Conservation (phyloP, 1,140 invertebrate genomes). For the Nomia melanderi region DNA sequence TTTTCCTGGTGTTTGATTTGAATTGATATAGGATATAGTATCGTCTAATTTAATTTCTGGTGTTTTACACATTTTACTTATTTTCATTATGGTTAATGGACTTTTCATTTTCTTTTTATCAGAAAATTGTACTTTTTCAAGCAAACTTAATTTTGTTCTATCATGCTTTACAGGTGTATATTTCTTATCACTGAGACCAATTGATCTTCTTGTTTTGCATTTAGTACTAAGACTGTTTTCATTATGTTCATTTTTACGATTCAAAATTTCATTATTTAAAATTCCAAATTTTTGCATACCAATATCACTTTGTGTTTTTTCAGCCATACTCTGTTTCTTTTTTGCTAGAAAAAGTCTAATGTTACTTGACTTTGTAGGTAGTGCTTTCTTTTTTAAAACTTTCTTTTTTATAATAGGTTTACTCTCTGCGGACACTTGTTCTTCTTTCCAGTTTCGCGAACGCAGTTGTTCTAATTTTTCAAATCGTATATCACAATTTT, state of each 20-base stretch:
- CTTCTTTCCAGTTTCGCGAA: constrained; percentile 81
- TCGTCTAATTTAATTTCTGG: constrained; percentile 71
- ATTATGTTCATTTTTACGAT: background rate
- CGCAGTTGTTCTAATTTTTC: constrained; percentile 79
- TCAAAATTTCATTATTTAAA: background rate
- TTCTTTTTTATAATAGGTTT: constrained; percentile 54
- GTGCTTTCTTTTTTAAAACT: constrained; percentile 53
- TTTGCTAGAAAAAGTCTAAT: constrained; percentile 66
- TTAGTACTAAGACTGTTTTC: background rate
- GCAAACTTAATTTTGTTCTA: constrained; percentile 11
- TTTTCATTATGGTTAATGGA: constrained; percentile 69
- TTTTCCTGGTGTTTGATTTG: constrained; percentile 72
- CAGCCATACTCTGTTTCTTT: constrained; percentile 62
- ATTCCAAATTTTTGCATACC: background rate
- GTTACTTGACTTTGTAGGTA: constrained; percentile 55
- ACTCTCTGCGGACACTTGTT: constrained; percentile 72
- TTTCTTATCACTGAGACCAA: background rate
- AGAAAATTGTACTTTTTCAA: constrained; percentile 52
- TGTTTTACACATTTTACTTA: constrained; percentile 71
- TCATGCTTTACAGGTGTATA: background rate
- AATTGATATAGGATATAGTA: constrained; percentile 73
- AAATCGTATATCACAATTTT: constrained; percentile 82
- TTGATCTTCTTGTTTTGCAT: constrained; percentile 5
- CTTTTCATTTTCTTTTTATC: constrained; percentile 50
- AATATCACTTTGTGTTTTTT: background rate